Base-by-base conservation (phyloP, 1,140 invertebrate species). In the Anastrepha ludens region DNA sequence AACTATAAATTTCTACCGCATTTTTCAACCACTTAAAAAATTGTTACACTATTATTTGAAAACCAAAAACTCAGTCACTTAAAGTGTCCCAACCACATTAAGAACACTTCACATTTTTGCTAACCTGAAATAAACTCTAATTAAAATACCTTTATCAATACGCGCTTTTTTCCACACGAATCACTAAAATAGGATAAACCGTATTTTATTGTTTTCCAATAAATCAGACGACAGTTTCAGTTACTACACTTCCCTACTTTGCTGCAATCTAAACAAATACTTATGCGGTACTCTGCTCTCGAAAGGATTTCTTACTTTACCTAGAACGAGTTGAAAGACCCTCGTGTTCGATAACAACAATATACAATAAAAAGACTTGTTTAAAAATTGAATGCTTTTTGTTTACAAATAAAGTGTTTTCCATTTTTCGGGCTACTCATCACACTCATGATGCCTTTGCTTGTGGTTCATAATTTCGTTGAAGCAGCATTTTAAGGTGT, bases 401-500 rank as follows among this genome's bases (percentile, higher is more conserved):
- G 74, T 81, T 81, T 81, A 81, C 74, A 81, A 81, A 81, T 55
- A 81, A 81, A 50, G 74, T 74, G 74, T 58, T 81, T 81, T 81
- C 47, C 47, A 55, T 55, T 81, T 81, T 47, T 29, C n/a, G 60
- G 13, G 13, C n/a, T 17, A 62, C n/a, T 17, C n/a, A 62, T 62
- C 4, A 62, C 55, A n/a, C 74, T 78, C 17, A n/a, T 50, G 9
- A 50, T 55, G 47, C 47, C 41, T n/a, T 47, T 78, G n/a, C 47
- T 55, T 20, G 74, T 55, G 74, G 8, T 15, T 20, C 17, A 50
- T 20, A 81, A 55, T 81, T 81, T 81, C 55, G 47, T 55, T 81
- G 74, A 81, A 81, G 74, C 74, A 81, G 74, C 74, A 81, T 81
- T 81, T 62, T 81, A 81, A 81, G 74, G 50, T 81, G 74, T 81